Conservation (phyloP, 2,113 vertebrate species). For the Mormyrus lacerda region DNA sequence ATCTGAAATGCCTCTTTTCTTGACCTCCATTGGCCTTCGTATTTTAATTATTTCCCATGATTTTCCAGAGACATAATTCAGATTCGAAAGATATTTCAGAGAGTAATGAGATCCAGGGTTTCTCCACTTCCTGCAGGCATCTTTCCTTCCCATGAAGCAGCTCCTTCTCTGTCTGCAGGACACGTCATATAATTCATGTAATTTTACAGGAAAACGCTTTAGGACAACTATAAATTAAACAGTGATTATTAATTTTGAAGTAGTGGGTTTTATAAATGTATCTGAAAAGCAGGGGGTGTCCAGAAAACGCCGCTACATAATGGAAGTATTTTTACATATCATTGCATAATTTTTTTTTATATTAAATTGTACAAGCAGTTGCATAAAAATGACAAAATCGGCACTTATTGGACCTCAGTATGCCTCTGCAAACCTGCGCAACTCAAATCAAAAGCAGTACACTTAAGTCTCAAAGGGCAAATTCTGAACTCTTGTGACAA, state of each 20-base stretch:
- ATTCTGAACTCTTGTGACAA: neutral
- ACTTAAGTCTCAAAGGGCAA: neutral
- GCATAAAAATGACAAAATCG: neutral
- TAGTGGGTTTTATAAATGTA: neutral
- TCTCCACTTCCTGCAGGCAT: neutral
- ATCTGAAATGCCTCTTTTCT: neutral
- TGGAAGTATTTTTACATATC: neutral
- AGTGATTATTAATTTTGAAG: neutral
- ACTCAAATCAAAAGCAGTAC: neutral
- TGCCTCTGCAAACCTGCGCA: neutral
- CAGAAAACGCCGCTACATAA: neutral
- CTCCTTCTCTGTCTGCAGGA: neutral
- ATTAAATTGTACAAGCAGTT: neutral
- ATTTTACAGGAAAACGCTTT: neutral
- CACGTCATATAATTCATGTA: neutral
- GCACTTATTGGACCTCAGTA: neutral
- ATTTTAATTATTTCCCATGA: neutral
- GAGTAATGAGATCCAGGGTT: neutral
- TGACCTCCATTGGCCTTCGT: neutral
- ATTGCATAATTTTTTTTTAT: neutral
- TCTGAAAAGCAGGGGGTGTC: neutral
- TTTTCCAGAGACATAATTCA: neutral
- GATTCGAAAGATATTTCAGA: neutral
- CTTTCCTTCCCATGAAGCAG: neutral
- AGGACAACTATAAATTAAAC: slow-evolving; percentile 1